Evolutionary conservation across 92 coral and sea anemone species (phyloP).

Genomic region (Porites cylindrica): DNA sequence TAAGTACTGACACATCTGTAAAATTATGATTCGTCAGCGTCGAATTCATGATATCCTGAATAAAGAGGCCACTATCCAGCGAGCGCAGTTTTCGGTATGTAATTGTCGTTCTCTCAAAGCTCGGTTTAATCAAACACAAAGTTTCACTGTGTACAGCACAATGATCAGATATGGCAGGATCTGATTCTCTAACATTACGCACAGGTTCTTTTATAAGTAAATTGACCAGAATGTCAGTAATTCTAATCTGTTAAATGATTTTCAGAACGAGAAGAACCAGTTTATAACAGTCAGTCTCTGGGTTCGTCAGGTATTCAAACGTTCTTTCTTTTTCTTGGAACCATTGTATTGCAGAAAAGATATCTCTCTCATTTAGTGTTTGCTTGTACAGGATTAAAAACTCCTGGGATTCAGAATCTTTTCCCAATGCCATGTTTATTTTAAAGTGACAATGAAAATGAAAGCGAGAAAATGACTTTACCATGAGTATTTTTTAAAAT

Average conservation of each 20-base stretch:
- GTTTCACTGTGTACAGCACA: slow-evolving; percentile 42
- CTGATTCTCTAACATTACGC: slow-evolving; percentile 54
- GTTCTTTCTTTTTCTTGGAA: background rate
- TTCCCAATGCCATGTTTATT: background rate
- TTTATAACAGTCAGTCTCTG: slow-evolving; percentile 79
- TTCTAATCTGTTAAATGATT: no score
- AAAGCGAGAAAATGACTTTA: background rate
- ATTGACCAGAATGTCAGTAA: background rate
- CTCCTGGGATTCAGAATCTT: background rate
- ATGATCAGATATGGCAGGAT: slow-evolving; percentile 60
- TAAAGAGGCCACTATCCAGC: slow-evolving; percentile 32
- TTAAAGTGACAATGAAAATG: background rate
- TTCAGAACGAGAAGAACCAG: slow-evolving; percentile 87
- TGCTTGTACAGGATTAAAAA: no score
- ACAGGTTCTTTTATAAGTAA: background rate
- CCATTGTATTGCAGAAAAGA: background rate
- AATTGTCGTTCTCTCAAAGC: slow-evolving; percentile 44
- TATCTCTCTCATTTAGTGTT: background rate
- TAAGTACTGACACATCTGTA: slow-evolving; percentile 39
- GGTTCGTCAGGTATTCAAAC: slow-evolving; percentile 78
- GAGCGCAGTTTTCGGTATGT: slow-evolving; percentile 48
- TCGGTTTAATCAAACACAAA: slow-evolving; percentile 50
- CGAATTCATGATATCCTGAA: slow-evolving; percentile 40
- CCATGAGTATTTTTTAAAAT: background rate
- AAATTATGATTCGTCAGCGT: slow-evolving; percentile 26